Percentiles rank a stretch among this genome's conserved stretches.
These are phyloP conservation scores for Didymodactylos carnosus DNA, from an alignment of 2,888 invertebrate genomes.

Conservation along the genomic window DNA sequence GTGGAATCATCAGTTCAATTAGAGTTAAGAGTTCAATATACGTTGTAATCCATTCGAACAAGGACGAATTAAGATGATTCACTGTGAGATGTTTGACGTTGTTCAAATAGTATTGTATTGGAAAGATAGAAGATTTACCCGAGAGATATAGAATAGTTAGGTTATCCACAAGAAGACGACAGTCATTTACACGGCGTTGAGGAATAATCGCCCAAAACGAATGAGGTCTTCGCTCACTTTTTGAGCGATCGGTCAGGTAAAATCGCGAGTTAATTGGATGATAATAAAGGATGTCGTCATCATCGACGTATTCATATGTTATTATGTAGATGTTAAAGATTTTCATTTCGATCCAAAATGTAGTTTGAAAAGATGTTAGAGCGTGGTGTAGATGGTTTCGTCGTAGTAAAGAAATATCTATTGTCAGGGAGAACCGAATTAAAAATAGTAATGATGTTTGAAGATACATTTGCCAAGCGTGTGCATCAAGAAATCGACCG, in stretches of 20 bases:
- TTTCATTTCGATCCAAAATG: not conserved
- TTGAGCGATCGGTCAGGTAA: not conserved
- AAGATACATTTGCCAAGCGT: not conserved
- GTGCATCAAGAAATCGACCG: not conserved
- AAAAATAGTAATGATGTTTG: not conserved
- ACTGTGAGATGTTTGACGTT: not conserved
- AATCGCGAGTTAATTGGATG: no score
- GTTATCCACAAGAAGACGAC: not conserved
- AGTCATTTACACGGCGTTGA: not conserved
- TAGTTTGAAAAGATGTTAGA: not conserved
- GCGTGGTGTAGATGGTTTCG: not conserved
- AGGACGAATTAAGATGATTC: not conserved
- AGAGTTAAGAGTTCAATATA: not conserved
- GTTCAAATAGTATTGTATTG: not conserved
- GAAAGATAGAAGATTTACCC: not conserved
- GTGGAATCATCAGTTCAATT: not conserved
- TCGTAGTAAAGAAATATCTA: not conserved
- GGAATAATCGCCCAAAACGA: not conserved
- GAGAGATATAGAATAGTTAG: not conserved
- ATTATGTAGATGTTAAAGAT: not conserved
- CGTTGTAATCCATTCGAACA: not conserved
- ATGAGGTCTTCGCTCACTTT: not conserved
- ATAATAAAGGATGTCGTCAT: not conserved
- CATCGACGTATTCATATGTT: not conserved
- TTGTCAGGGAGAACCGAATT: not conserved